These are phyloP conservation scores for Coelopa frigida DNA, from an alignment of 1,140 invertebrate genomes.

Conservation along the genomic window DNA sequence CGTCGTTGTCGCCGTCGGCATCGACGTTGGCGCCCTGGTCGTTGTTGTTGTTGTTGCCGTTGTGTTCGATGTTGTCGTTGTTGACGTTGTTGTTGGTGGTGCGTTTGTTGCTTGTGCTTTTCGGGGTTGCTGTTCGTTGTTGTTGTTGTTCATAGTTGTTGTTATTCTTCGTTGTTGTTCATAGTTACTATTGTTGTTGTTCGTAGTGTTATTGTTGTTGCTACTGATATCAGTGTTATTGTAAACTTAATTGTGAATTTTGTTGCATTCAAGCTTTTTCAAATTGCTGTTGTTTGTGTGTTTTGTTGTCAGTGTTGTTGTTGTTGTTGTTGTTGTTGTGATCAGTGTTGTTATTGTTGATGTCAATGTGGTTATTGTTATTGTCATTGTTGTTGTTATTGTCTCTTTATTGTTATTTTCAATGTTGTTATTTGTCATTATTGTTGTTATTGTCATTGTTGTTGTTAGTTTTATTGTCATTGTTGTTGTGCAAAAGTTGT, in stretches of 20 bases:
- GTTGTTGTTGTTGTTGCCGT: too few species aligned
- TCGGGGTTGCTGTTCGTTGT: neutral
- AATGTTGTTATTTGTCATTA: slow-evolving; percentile 2
- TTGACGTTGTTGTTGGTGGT: too few species aligned
- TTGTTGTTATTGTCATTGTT: too few species aligned
- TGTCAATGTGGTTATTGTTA: neutral
- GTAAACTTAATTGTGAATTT: slow-evolving; percentile 6
- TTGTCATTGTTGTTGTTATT: neutral
- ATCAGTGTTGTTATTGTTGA: neutral
- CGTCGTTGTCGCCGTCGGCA: too few species aligned
- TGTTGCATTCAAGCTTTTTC: slow-evolving; percentile 1
- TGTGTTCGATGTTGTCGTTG: too few species aligned
- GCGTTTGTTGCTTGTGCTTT: too few species aligned
- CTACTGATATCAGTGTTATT: slow-evolving; percentile 10
- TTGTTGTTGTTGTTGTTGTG: neutral
- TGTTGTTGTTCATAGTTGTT: slow-evolving; percentile 2
- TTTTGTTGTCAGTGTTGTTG: neutral
- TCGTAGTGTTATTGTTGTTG: slow-evolving; percentile 5
- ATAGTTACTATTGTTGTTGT: slow-evolving; percentile 5
- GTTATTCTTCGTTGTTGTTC: neutral
- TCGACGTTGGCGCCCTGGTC: too few species aligned
- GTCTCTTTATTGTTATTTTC: neutral
- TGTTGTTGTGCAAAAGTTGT: too few species aligned
- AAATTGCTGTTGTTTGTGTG: neutral
- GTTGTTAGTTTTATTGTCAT: too few species aligned